Percentiles rank a stretch among this genome's conserved stretches.
These are phyloP conservation scores for Micromussa lordhowensis DNA, from an alignment of 92 coral and sea anemone species.

Conservation along the genomic window DNA sequence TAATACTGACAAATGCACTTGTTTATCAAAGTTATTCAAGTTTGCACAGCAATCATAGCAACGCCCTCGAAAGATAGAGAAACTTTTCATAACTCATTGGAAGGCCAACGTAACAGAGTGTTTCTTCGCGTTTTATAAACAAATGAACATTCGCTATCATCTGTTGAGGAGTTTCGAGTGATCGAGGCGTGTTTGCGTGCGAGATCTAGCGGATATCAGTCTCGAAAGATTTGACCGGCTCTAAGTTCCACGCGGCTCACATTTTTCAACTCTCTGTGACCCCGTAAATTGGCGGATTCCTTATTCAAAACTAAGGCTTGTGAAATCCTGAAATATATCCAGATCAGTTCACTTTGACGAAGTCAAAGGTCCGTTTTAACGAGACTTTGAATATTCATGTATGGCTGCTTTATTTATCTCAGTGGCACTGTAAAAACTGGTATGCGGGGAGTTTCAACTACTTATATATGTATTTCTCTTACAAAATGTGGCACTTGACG, in stretches of 20 bases:
- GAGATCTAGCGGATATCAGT: background rate
- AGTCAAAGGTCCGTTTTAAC: background rate
- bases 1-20: background rate
- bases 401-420: background rate
- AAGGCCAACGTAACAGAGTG: background rate
- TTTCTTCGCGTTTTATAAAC: background rate
- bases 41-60: background rate
- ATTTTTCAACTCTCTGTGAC: background rate
- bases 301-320: background rate
- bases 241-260: background rate
- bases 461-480: background rate
- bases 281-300: background rate
- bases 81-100: background rate
- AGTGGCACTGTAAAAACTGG: background rate
- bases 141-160: background rate
- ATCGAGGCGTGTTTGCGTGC: background rate
- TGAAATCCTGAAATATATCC: too few relatives aligned
- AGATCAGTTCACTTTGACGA: background rate
- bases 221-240: background rate
- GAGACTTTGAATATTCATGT: background rate
- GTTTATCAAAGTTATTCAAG: background rate
- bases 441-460: background rate
- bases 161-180: constrained; percentile 34
- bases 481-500: too few relatives aligned
- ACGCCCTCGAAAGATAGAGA: background rate